Conservation (phyloP, 2,888 invertebrate genomes). For the Sussaba pulchella region DNA sequence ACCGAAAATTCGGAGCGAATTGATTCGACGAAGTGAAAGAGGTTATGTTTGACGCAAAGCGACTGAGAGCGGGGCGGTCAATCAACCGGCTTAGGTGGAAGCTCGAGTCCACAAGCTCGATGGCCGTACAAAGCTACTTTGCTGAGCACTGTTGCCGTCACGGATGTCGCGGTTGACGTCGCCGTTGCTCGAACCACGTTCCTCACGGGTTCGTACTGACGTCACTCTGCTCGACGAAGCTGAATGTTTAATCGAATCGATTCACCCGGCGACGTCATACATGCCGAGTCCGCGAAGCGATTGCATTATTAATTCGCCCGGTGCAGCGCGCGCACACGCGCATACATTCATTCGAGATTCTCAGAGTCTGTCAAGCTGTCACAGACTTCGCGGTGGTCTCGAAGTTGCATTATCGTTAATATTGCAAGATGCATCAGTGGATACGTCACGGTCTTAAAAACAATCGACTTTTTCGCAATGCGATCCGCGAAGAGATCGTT, state of each 20-base stretch:
- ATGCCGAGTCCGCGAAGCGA: slow-evolving; percentile 71
- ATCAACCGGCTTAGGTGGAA: slow-evolving; percentile 24
- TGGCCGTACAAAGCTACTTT: neutral
- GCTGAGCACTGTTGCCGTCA: slow-evolving; percentile 6
- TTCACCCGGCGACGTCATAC: slow-evolving; percentile 79
- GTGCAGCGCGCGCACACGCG: neutral
- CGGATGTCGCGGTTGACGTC: slow-evolving; percentile 55
- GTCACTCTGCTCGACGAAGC: slow-evolving; percentile 52
- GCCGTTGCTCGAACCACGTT: slow-evolving; percentile 39
- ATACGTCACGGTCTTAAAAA: slow-evolving; percentile 14
- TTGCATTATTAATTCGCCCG: slow-evolving; percentile 73
- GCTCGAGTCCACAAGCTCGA: neutral
- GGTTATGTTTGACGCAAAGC: slow-evolving; percentile 20
- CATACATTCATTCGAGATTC: slow-evolving; percentile 21
- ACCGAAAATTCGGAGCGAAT: neutral
- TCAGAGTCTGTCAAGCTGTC: slow-evolving; percentile 4
- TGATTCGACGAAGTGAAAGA: neutral
- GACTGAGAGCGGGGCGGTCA: slow-evolving; percentile 34
- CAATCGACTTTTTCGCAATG: slow-evolving; percentile 1
- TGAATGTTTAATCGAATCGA: slow-evolving; percentile 80
- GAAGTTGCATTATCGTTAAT: neutral
- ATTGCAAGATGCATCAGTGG: slow-evolving; percentile 13
- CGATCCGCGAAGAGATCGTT: neutral
- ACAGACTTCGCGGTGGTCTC: neutral
- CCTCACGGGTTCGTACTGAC: slow-evolving; percentile 52